Conservation (phyloP, 2,113 vertebrate genomes). For the Cisticola juncidis region DNA sequence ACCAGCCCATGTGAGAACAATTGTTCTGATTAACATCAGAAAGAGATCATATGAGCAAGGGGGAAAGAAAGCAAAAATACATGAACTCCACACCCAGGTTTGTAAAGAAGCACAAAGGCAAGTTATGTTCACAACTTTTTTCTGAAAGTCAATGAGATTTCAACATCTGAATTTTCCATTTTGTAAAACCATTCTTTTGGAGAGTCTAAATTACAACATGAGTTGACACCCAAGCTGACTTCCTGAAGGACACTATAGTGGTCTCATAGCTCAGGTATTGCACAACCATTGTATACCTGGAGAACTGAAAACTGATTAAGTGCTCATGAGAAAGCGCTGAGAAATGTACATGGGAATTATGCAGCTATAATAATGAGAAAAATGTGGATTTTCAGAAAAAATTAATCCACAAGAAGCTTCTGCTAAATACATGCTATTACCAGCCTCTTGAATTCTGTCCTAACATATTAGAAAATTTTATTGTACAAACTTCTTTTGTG, state of each 20-base stretch:
- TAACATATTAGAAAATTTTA: background rate
- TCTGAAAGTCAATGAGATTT: background rate
- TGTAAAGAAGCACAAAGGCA: background rate
- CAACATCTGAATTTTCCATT: background rate
- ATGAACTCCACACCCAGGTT: background rate
- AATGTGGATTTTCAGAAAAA: background rate
- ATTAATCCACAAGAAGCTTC: background rate
- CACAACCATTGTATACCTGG: background rate
- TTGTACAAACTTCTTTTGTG: background rate
- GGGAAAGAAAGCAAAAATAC: background rate
- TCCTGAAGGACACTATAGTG: background rate
- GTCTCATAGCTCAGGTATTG: background rate
- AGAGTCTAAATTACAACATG: background rate
- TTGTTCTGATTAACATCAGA: constrained; percentile 9
- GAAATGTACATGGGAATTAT: background rate
- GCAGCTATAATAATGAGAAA: background rate
- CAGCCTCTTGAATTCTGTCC: background rate
- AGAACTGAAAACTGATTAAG: background rate
- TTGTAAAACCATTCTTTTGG: background rate
- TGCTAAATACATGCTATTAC: background rate
- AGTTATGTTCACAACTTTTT: background rate
- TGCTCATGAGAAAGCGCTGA: background rate
- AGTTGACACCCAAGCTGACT: background rate
- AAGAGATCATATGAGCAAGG: background rate
- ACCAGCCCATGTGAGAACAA: constrained; percentile 38